Evolutionary conservation across 2,113 vertebrate species (phyloP).

Genomic region (Trematomus loennbergii): DNA sequence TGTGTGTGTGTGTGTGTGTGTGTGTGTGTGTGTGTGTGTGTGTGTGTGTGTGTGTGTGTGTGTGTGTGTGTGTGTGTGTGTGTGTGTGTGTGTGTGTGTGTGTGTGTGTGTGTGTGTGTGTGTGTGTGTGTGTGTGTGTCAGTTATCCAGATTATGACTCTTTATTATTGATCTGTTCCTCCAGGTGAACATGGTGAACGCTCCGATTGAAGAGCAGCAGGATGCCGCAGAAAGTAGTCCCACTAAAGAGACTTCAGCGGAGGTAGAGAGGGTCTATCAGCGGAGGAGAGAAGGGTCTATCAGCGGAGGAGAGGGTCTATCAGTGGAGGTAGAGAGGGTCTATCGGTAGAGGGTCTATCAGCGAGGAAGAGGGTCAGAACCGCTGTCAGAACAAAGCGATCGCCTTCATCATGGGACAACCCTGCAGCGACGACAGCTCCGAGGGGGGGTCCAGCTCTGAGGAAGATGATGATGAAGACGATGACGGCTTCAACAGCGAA

Average conservation of each 20-base stretch:
- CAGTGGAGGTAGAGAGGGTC: too few relatives aligned
- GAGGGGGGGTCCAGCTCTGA: conserved; percentile 65
- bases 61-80: too few relatives aligned
- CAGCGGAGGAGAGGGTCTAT: not conserved
- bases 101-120: too few relatives aligned
- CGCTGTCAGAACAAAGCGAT: conserved; percentile 90
- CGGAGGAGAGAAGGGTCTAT: too few relatives aligned
- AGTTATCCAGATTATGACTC: too few relatives aligned
- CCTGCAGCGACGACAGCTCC: conserved; percentile 79
- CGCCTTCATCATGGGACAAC: conserved; percentile 93
- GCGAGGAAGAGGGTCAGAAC: conserved; percentile 21
- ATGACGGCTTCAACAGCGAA: conserved; percentile 93
- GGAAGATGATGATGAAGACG: conserved; percentile 82
- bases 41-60: too few relatives aligned
- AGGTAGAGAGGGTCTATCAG: too few relatives aligned
- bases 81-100: too few relatives aligned
- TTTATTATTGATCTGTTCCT: too few relatives aligned
- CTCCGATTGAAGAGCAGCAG: not conserved
- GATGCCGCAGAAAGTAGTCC: rapidly evolving
- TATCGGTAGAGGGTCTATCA: not conserved
- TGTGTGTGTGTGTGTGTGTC: too few relatives aligned
- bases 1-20: too few relatives aligned
- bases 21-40: too few relatives aligned
- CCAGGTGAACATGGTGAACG: conserved; percentile 38
- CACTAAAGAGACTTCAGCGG: not conserved